Conservation (phyloP, 2,797 vertebrate species). For the Danio tinwini region DNA sequence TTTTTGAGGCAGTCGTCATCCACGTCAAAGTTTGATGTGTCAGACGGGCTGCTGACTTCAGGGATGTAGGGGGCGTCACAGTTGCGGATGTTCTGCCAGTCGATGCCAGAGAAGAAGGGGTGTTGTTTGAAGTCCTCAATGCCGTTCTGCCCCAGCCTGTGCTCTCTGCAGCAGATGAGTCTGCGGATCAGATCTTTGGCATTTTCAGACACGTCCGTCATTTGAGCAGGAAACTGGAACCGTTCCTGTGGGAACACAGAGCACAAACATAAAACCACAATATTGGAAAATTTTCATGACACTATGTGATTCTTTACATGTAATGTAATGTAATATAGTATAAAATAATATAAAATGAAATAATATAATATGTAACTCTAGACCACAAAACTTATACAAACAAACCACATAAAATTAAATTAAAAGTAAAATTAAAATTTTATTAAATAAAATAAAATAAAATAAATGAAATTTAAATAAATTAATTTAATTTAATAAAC, state of each 20-base stretch:
- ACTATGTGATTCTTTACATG: neutral
- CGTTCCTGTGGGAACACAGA: slow-evolving; percentile 81
- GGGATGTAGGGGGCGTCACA: slow-evolving; percentile 99
- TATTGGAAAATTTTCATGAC: neutral
- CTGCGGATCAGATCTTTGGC: slow-evolving; percentile 96
- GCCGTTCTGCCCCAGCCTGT: slow-evolving; percentile 95
- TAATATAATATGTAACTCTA: too few species aligned
- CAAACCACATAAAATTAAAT: too few species aligned
- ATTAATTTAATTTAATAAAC: too few species aligned
- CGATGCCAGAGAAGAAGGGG: slow-evolving; percentile 91
- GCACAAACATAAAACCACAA: neutral
- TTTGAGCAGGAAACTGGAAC: slow-evolving; percentile 94
- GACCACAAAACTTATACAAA: too few species aligned
- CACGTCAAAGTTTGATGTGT: slow-evolving; percentile 98
- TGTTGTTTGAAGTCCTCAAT: slow-evolving; percentile 98
- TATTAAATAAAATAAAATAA: too few species aligned
- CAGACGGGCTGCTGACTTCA: slow-evolving; percentile 98
- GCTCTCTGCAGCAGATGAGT: slow-evolving; percentile 96
- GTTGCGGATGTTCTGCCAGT: slow-evolving; percentile 94
- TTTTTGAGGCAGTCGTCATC: slow-evolving; percentile 99
- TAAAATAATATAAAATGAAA: too few species aligned
- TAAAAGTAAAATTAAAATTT: too few species aligned
- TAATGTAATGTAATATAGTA: neutral
- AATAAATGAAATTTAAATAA: too few species aligned
- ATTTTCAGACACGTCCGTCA: slow-evolving; percentile 93